Evolutionary conservation across 2,888 invertebrate genomes (phyloP).

Genomic region (Argyresthia albistria): DNA sequence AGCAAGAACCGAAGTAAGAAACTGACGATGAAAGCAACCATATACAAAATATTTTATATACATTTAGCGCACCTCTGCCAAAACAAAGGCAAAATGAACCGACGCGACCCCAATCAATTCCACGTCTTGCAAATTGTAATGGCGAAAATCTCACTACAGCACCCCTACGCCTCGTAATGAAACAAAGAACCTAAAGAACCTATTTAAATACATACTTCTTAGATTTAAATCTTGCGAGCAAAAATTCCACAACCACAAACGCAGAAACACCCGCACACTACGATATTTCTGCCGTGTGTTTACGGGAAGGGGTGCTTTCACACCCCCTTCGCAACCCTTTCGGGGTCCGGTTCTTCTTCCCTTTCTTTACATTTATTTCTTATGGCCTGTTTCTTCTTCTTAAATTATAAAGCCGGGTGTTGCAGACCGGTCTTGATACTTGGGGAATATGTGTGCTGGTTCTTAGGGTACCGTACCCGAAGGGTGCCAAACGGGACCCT

Average conservation of each 20-base stretch:
- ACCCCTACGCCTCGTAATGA: constrained; percentile 29
- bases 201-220: constrained; percentile 31
- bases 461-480: no score
- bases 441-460: background rate
- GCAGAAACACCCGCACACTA: constrained; percentile 11
- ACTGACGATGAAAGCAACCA: no score
- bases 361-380: constrained; percentile 73
- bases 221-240: constrained; percentile 41
- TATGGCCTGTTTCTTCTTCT: constrained; percentile 74
- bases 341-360: constrained; percentile 68
- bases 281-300: constrained; percentile 4
- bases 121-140: background rate
- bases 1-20: no score
- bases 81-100: no score
- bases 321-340: constrained; percentile 68
- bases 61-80: no score
- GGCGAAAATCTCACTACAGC: background rate
- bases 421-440: constrained; percentile 4
- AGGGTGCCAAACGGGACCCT: no score
- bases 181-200: constrained; percentile 33
- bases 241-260: constrained; percentile 33
- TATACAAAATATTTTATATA: no score
- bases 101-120: no score
- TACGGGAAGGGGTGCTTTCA: constrained; percentile 39
- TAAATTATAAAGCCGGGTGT: constrained; percentile 63